Base-by-base conservation (phyloP, 1,140 invertebrate species). In the Nasonia giraulti region DNA sequence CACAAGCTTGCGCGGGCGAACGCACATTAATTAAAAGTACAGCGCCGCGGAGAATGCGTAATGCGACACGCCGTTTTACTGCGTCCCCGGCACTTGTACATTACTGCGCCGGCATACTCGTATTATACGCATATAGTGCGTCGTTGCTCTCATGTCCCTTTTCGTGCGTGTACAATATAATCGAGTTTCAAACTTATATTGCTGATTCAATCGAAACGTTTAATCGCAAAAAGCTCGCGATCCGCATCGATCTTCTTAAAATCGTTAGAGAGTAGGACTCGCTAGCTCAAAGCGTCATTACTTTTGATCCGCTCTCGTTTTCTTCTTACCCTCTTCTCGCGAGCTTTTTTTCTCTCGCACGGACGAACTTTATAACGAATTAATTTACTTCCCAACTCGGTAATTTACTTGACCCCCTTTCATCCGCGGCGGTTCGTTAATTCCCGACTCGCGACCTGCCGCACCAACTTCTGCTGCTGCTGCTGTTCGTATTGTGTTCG, bases 21-120 rank as follows among this genome's bases (percentile, higher is more conserved):
- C 66, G 69, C 69, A 27, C 11, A 37, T 78, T 83, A 69, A 77
- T 78, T 83, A 83, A 83, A 83, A 83, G 40, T 14, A 0, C 31
- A 10, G 55, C 4, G 14, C 23, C 50, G 2, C 2, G 0, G 31
- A 74, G 68, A n/a, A 23, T 55, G 33, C 33, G 78, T 17, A 68
- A 80, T 71, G 33, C 37, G 37, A 62, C 6, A 62, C 55, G 1
- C 55, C 7, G 55, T n/a, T 73, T 73, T 73, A 20, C 47, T 47
- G 40, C 33, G 5, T 27, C 27, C 33, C 33, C 33, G 33, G 33
- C 33, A 37, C 33, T 37, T 37, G 33, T 37, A 37, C 33, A 37
- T 37, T 37, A 37, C 33, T 37, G 33, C 33, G 33, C 5, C 5
- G 33, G 33, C 33, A 3, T 6, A 37, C 33, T 37, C 27, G 33